Evolutionary conservation across 2,888 invertebrate species (phyloP).

Genomic region (Maniola hyperantus): DNA sequence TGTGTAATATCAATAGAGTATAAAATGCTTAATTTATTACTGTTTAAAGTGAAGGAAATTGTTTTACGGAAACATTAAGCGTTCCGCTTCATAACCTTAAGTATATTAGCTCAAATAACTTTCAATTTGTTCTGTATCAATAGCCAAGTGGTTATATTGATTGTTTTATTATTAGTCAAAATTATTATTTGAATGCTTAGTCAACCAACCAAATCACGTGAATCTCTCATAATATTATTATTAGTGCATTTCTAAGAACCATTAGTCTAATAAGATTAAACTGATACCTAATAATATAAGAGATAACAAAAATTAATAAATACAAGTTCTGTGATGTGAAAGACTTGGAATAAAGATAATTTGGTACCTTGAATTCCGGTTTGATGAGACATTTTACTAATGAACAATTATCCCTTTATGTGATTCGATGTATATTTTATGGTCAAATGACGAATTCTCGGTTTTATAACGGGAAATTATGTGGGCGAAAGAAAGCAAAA

Average conservation of each 20-base stretch:
- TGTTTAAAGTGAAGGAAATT: not conserved
- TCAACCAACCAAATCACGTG: not conserved
- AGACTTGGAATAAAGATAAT: not conserved
- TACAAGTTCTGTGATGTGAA: not conserved
- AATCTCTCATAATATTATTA: not conserved
- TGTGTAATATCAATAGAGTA: no score
- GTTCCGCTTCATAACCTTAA: constrained; percentile 10
- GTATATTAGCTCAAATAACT: constrained; percentile 2
- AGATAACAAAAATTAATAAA: not conserved
- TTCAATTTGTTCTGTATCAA: constrained; percentile 14
- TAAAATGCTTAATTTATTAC: not conserved
- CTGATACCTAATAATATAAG: not conserved
- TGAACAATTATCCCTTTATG: constrained; percentile 5
- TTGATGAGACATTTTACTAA: constrained; percentile 91
- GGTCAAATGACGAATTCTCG: constrained; percentile 21
- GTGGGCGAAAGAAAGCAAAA: constrained; percentile 35
- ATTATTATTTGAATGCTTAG: not conserved
- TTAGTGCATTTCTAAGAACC: not conserved
- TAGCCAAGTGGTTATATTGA: constrained; percentile 23
- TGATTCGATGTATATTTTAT: constrained; percentile 14
- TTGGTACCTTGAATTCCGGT: constrained; percentile 92
- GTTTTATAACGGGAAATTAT: constrained; percentile 35
- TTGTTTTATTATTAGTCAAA: constrained; percentile 24
- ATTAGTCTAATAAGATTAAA: not conserved
- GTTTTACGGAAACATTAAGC: not conserved